Evolutionary conservation across 1,140 invertebrate species (phyloP).

Genomic region (Thrips palmi): DNA sequence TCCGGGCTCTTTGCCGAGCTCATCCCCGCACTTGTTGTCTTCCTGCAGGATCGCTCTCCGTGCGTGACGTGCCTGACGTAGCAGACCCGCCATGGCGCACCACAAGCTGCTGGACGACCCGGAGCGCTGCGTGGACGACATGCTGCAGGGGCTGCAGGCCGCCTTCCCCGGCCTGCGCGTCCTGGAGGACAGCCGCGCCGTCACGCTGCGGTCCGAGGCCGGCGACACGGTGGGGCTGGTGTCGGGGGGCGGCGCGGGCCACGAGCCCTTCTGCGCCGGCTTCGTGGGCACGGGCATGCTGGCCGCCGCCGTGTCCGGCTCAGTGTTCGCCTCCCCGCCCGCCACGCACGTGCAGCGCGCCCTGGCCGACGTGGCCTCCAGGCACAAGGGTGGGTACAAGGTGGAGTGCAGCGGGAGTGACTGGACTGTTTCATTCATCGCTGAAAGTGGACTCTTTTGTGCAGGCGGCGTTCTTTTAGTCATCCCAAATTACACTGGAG

Average conservation of each 20-base stretch:
- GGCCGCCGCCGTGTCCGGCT: conserved; percentile 51
- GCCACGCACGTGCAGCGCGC: conserved; percentile 43
- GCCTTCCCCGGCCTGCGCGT: conserved; percentile 38
- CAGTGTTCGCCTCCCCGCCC: conserved; percentile 64
- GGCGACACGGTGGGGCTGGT: conserved; percentile 43
- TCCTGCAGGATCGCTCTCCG: too few species aligned
- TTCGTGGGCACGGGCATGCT: conserved; percentile 63
- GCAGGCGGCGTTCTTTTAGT: conserved; percentile 44
- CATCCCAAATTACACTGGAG: conserved; percentile 75
- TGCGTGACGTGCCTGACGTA: too few species aligned
- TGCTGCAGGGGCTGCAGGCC: conserved; percentile 40
- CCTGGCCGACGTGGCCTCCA: conserved; percentile 33
- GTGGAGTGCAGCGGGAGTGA: neutral
- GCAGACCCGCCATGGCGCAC: too few species aligned
- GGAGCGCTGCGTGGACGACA: conserved; percentile 44
- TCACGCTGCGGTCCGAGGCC: conserved; percentile 32
- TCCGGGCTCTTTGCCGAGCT: too few species aligned
- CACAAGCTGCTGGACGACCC: too few species aligned
- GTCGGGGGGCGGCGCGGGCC: conserved; percentile 70
- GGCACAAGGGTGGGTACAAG: conserved; percentile 25
- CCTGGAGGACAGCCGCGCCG: conserved; percentile 36
- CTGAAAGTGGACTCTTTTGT: conserved; percentile 9
- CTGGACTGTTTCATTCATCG: conserved; percentile 2
- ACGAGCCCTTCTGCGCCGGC: conserved; percentile 62
- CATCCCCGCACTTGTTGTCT: too few species aligned